A percentile compares a stretch with the other conserved stretches of the same genome.
Conservation (phyloP, 1,140 invertebrate species). For the Aphis craccivora region DNA sequence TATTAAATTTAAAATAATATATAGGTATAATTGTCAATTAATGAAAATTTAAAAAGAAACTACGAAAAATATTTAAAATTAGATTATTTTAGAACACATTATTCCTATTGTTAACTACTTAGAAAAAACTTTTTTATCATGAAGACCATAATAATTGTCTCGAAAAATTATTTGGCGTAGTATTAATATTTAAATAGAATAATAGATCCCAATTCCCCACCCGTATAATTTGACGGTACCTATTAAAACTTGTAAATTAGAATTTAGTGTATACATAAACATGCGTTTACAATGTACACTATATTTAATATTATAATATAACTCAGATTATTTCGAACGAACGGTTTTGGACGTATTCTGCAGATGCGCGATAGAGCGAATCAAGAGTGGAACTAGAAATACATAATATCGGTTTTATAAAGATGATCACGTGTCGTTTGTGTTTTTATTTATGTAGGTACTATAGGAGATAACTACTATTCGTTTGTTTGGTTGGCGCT, state of each 20-base stretch:
- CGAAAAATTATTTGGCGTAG: neutral
- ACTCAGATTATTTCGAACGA: neutral
- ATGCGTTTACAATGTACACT: neutral
- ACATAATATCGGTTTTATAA: neutral
- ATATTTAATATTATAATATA: neutral
- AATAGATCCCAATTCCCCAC: no score
- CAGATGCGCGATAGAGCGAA: neutral
- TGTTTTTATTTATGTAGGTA: neutral
- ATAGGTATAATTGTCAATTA: neutral
- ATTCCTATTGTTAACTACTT: no score
- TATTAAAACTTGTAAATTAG: neutral
- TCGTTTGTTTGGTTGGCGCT: neutral
- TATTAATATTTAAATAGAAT: neutral
- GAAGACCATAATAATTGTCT: neutral
- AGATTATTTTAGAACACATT: no score
- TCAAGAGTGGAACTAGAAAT: neutral
- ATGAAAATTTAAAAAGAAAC: neutral
- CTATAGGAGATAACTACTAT: neutral
- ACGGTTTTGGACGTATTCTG: neutral
- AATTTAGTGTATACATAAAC: neutral
- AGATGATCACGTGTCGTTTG: neutral
- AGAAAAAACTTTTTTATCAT: neutral
- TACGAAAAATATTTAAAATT: no score
- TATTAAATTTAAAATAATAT: no score
- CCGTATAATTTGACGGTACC: neutral